phyloP scores from a whole-genome alignment of 2,888 invertebrate genomes.

The Enchytraeus crypticus region DNA sequence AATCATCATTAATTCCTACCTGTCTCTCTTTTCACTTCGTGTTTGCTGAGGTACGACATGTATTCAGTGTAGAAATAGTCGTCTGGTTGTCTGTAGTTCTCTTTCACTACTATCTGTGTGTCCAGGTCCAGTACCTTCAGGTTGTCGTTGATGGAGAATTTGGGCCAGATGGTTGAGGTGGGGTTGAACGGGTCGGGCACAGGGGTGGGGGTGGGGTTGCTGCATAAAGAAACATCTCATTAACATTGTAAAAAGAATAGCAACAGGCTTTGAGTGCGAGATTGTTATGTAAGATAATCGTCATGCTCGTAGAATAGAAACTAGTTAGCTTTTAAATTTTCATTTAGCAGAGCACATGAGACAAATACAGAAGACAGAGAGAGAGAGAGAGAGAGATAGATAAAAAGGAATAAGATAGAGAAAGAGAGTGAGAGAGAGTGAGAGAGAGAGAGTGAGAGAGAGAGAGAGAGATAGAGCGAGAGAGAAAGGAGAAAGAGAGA shows the following conservation, averaged over 20 bases:
- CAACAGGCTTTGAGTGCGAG: background rate
- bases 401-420: too few species aligned
- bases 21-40: too few species aligned
- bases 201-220: constrained; percentile 18
- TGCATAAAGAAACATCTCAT: background rate
- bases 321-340: too few species aligned
- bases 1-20: too few species aligned
- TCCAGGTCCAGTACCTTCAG: background rate
- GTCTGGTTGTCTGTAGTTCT: constrained; percentile 11
- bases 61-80: constrained; percentile 12
- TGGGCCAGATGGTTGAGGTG: constrained; percentile 12
- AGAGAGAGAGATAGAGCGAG: too few species aligned
- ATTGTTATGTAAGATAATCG: background rate
- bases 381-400: constrained; percentile 1
- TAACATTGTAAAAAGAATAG: background rate
- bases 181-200: constrained; percentile 11
- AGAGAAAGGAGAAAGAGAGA: background rate
- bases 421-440: background rate
- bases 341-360: too few species aligned
- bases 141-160: constrained; percentile 4
- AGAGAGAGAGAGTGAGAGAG: background rate
- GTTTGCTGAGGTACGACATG: background rate
- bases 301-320: too few species aligned
- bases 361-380: background rate
- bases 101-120: background rate